Conservation (phyloP, 2,797 vertebrate species). For the Selene dorsalis region DNA sequence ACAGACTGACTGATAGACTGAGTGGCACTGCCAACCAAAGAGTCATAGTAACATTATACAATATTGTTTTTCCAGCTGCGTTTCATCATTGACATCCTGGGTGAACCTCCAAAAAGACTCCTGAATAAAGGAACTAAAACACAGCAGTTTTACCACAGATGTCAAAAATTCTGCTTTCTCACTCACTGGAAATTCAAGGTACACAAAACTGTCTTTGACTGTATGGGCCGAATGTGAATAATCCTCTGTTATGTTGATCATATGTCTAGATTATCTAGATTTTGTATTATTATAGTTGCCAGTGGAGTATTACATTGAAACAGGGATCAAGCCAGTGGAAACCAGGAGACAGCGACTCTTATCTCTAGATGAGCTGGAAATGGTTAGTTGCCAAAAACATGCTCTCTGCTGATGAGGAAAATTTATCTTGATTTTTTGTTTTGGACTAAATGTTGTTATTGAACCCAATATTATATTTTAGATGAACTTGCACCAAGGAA, state of each 20-base stretch:
- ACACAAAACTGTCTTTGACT: background rate
- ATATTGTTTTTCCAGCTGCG: constrained; percentile 10
- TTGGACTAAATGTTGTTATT: too few species aligned
- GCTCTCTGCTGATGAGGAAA: background rate
- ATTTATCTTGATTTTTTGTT: too few species aligned
- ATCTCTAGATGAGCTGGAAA: constrained; percentile 22
- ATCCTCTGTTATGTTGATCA: background rate
- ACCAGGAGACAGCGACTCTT: background rate
- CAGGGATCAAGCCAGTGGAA: background rate
- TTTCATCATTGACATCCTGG: constrained; percentile 6
- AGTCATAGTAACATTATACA: background rate
- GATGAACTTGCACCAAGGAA: background rate
- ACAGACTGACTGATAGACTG: background rate
- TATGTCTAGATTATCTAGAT: background rate
- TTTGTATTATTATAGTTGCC: constrained; percentile 5
- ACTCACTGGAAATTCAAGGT: background rate
- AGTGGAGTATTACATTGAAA: background rate
- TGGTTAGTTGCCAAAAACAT: constrained; percentile 1
- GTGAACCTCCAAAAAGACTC: background rate
- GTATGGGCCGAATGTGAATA: background rate
- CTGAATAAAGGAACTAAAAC: background rate
- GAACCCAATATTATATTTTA: background rate
- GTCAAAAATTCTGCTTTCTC: background rate
- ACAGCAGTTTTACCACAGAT: background rate
- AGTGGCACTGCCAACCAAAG: background rate